Conservation (phyloP, 2,888 invertebrate species). For the Pegoplata infirma region DNA sequence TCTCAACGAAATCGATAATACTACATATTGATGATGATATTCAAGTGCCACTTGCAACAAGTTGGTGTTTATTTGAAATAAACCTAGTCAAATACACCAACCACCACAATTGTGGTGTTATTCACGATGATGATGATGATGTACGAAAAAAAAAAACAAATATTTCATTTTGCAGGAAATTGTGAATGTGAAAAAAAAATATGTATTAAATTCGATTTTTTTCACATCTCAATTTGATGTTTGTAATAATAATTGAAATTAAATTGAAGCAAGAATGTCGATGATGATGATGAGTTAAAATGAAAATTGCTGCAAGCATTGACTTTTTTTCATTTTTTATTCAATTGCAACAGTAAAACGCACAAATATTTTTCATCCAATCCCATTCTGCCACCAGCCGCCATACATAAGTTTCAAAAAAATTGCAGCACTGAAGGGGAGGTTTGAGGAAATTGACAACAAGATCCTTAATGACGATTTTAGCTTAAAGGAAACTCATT, state of each 20-base stretch:
- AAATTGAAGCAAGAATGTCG: neutral
- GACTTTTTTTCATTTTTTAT: too few species aligned
- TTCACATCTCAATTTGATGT: neutral
- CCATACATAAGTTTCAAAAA: neutral
- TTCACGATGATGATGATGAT: neutral
- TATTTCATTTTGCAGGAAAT: neutral
- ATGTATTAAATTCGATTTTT: neutral
- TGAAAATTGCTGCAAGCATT: constrained; percentile 1
- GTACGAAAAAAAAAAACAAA: neutral
- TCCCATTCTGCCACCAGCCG: neutral
- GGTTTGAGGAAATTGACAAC: neutral
- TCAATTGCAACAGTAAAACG: neutral
- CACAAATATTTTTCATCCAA: neutral
- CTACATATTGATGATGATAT: constrained; percentile 29
- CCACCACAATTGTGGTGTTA: neutral
- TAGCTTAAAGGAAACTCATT: neutral
- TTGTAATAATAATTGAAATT: constrained; percentile 10
- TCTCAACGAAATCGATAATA: constrained; percentile 51
- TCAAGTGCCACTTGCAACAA: constrained; percentile 57
- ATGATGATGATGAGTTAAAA: neutral
- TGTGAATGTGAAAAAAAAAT: constrained; percentile 3
- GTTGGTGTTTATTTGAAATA: constrained; percentile 24
- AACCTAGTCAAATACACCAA: neutral
- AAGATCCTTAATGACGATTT: neutral
- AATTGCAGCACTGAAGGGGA: neutral